These are phyloP conservation scores for Parasteatoda tepidariorum DNA, from an alignment of 1,140 invertebrate species.

Conservation along the genomic window DNA sequence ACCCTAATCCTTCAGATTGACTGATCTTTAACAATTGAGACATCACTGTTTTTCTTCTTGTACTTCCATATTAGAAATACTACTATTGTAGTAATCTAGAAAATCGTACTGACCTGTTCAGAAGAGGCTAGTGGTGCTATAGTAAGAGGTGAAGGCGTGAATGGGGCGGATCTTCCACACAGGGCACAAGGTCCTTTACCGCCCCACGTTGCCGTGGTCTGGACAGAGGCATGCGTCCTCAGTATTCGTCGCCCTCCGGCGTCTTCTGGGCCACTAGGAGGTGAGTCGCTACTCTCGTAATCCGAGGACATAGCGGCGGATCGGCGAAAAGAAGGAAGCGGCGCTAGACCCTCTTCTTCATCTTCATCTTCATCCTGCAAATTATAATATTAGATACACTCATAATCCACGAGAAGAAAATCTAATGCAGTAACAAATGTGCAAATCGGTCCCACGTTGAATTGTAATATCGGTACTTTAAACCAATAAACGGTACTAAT, in stretches of 20 bases:
- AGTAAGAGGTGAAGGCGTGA: slow-evolving; percentile 41
- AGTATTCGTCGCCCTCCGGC: slow-evolving; percentile 24
- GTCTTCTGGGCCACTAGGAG: slow-evolving; percentile 67
- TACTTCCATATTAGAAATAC: too few relatives aligned
- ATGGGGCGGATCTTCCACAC: slow-evolving; percentile 21
- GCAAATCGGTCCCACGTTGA: too few relatives aligned
- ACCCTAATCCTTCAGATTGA: too few relatives aligned
- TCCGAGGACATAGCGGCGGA: slow-evolving; percentile 68
- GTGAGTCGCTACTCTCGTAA: slow-evolving; percentile 70
- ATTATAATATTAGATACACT: not conserved
- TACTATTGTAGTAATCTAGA: too few relatives aligned
- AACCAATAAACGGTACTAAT: too few relatives aligned
- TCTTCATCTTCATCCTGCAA: slow-evolving; percentile 34
- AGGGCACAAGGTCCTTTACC: slow-evolving; percentile 33
- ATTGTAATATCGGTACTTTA: too few relatives aligned
- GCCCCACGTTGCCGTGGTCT: not conserved
- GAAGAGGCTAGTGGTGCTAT: slow-evolving; percentile 4
- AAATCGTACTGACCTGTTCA: not conserved
- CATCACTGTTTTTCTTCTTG: too few relatives aligned
- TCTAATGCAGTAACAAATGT: too few relatives aligned
- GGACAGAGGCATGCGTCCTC: slow-evolving; percentile 39
- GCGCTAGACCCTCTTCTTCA: slow-evolving; percentile 19
- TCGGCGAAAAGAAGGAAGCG: slow-evolving; percentile 59
- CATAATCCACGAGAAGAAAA: too few relatives aligned
- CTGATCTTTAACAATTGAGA: too few relatives aligned